Conservation (phyloP, 2,113 vertebrate genomes). For the Phodopus roborovskii region DNA sequence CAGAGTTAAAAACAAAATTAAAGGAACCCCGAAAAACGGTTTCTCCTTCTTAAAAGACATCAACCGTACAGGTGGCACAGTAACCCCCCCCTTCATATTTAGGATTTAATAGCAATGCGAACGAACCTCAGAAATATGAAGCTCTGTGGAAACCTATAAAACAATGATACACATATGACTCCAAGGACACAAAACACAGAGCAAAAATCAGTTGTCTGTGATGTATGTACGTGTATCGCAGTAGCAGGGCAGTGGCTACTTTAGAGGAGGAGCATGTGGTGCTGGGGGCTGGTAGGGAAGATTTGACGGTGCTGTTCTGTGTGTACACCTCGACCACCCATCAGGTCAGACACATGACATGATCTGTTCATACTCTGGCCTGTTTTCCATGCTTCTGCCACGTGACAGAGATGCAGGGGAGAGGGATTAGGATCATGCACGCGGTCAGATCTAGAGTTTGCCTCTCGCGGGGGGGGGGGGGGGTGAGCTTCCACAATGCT, state of each 20-base stretch:
- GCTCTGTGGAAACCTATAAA: neutral
- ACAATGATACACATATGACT: neutral
- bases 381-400: neutral
- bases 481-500: neutral
- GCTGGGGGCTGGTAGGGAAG: neutral
- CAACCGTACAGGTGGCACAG: neutral
- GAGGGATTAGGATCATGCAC: neutral
- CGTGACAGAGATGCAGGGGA: neutral
- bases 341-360: neutral
- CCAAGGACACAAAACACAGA: neutral
- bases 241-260: neutral
- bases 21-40: neutral
- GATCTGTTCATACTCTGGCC: neutral
- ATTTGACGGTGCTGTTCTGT: accelerated
- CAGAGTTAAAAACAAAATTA: constrained; percentile 35
- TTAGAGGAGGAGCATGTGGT: neutral
- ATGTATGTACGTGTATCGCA: neutral
- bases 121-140: constrained; percentile 20
- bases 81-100: neutral
- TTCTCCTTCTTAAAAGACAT: neutral
- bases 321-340: neutral
- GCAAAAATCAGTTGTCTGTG: neutral
- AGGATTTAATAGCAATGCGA: neutral
- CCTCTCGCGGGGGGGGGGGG: no score
- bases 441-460: neutral